Base-by-base conservation (phyloP, 1,140 invertebrate genomes). In the Drosophila teissieri region DNA sequence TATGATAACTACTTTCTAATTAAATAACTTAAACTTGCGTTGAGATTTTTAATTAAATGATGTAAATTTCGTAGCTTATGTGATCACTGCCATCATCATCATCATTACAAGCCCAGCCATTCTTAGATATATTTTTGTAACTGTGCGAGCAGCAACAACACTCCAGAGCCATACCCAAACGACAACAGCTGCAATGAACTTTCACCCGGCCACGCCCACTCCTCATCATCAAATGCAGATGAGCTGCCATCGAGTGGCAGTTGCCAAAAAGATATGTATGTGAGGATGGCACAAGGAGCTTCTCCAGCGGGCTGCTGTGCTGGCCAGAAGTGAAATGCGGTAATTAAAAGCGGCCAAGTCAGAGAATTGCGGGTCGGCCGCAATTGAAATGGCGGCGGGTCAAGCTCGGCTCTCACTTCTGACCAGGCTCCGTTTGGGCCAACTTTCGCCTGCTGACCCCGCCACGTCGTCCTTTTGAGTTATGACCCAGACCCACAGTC, bases 281-380 rank as follows among this genome's bases (percentile, higher is more conserved):
- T 45, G 19, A 17, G n/a, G 7, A 10, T 15, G 40, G 15, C 5
- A 42, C 8, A 3, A 10, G 0, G 58, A 34, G 31, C 31, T 31
- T 7, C 31, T 31, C 7, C 27, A 24, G 24, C 24, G 19, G 19
- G 19, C 19, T 24, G 27, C 7, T 31, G 6, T 27, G 72, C 68
- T 65, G 48, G n/a, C 65, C 77, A 67, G 37, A 53, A 73, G 82
- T 51, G 67, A 69, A 80, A 77, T 67, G 67, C 52, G 49, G 73
- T 88, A 89, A 89, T 89, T 88, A 88, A 79, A 88, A 88, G 64
- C 76, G 83, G 52, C 67, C 83, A 70, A 83, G 60, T 78, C 74
- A 49, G 67, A 74, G 68, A 62, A 31, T 31, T 73, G 67, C 81
- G 77, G 61, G 60, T 61, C 52, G 53, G 51, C 45, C 52, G 72